Evolutionary conservation across 2,113 vertebrate species (phyloP).

Genomic region (Antechinus stuartii): DNA sequence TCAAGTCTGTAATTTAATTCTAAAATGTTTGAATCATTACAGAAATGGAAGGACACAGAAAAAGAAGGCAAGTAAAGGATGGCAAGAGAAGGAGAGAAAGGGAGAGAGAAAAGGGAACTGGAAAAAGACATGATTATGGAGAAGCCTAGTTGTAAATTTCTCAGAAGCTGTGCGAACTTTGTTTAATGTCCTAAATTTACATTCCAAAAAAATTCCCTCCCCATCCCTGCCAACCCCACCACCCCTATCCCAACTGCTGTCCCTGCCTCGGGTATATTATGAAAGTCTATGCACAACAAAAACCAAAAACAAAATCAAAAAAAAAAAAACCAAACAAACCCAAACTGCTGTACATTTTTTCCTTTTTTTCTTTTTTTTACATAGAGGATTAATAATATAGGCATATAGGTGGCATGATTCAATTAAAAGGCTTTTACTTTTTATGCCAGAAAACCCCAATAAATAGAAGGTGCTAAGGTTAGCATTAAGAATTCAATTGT

Average conservation of each 20-base stretch:
- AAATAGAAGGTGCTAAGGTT: constrained; percentile 96
- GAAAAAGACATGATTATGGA: constrained; percentile 81
- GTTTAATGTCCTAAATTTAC: constrained; percentile 93
- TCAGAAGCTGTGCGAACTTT: constrained; percentile 95
- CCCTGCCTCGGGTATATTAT: constrained; percentile 88
- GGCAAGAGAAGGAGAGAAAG: constrained; percentile 61
- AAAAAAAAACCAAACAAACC: constrained; percentile 56
- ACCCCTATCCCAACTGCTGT: constrained; percentile 71
- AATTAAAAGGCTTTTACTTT: constrained; percentile 88
- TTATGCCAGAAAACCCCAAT: constrained; percentile 87
- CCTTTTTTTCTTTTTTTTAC: constrained; percentile 88
- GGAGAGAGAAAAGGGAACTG: constrained; percentile 66
- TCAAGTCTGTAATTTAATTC: constrained; percentile 78
- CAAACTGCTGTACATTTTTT: constrained; percentile 85
- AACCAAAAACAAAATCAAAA: constrained; percentile 49
- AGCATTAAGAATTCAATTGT: constrained; percentile 87
- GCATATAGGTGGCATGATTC: constrained; percentile 93
- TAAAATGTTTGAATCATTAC: constrained; percentile 73
- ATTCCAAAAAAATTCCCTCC: constrained; percentile 84
- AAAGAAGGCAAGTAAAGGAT: constrained; percentile 70
- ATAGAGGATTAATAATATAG: constrained; percentile 90
- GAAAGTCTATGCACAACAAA: constrained; percentile 91
- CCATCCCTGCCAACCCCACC: constrained; percentile 19
- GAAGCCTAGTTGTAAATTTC: constrained; percentile 86
- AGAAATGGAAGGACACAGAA: constrained; percentile 74